Base-by-base conservation (phyloP, 1,140 invertebrate species). In the Calliopsis andreniformis region DNA sequence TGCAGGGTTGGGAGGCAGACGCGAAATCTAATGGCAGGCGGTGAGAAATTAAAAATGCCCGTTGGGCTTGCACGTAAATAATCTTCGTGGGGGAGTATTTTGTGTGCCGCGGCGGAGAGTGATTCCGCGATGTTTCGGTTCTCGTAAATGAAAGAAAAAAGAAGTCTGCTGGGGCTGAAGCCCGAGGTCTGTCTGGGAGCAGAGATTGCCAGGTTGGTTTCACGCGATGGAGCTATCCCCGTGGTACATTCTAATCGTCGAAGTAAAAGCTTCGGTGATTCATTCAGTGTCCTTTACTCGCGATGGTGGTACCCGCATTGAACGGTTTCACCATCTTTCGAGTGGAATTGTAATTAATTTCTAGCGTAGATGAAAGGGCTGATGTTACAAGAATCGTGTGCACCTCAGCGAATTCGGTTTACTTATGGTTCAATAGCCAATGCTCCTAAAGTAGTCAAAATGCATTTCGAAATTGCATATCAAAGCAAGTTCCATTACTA, bases 31-130 rank as follows among this genome's bases (percentile, higher is more conserved):
- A 73, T 64, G 61, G 70, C 49, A 43, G 49, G 39, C 61, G 59
- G 49, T 66, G 61, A 72, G 70, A 72, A 72, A 73, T 73, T 53
- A 73, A 73, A 73, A 73, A 73, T 73, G 49, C 70, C 70, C 32
- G 8, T 23, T 30, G 49, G 62, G 28, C 20, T 56, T 23, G 51
- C 20, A 0, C 4, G 28, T 35, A 45, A 56, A 73, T 56, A 66
- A 67, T 73, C 61, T 66, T n/a, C n/a, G n/a, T 66, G 71, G 51
- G 51, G 35, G 28, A 45, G 32, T 73, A 49, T 64, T 73, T 73
- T 64, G 35, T 55, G n/a, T 25, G 47, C n/a, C 23, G 35, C 35
- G 35, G 35, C 4, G 10, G 58, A 18, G 47, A 56, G n/a, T 35
- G 47, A 63, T 66, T 53, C 5, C 12, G 43, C 49, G 49, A 67